Evolutionary conservation across 1,140 invertebrate genomes (phyloP).

Genomic region (Drosophila kohkoa): DNA sequence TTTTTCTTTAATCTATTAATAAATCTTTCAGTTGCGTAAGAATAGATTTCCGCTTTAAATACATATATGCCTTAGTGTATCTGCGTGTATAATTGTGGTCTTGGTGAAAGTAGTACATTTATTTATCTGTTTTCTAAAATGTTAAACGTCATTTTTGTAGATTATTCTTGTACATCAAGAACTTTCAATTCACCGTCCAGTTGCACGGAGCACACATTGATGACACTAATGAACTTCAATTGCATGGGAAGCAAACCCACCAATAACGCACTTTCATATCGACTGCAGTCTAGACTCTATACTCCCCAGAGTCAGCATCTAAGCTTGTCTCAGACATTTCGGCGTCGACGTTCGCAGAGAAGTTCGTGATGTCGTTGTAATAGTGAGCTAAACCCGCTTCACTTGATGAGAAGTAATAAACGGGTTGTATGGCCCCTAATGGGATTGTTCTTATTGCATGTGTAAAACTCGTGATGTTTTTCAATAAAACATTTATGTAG

Average conservation of each 20-base stretch:
- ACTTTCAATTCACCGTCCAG: slow-evolving; percentile 19
- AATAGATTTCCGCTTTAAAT: not conserved
- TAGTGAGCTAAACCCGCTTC: slow-evolving; percentile 22
- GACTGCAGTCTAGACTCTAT: slow-evolving; percentile 1
- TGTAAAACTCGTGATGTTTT: slow-evolving; percentile 14
- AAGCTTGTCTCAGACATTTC: slow-evolving; percentile 39
- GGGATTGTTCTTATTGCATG: slow-evolving; percentile 33
- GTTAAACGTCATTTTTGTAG: slow-evolving; percentile 47
- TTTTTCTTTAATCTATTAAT: no score
- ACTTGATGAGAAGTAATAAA: slow-evolving; percentile 6
- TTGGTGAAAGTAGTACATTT: slow-evolving; percentile 71
- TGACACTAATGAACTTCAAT: slow-evolving; percentile 53
- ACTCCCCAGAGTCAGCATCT: slow-evolving; percentile 14
- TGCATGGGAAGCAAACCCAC: slow-evolving; percentile 49
- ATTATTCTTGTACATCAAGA: slow-evolving; percentile 32
- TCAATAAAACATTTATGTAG: slow-evolving; percentile 12
- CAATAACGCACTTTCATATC: slow-evolving; percentile 54
- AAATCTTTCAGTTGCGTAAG: not conserved
- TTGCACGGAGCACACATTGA: slow-evolving; percentile 14
- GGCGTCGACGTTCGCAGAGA: slow-evolving; percentile 25
- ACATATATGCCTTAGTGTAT: not conserved
- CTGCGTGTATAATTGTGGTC: slow-evolving; percentile 2
- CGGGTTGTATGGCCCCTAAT: slow-evolving; percentile 30
- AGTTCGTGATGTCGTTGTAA: slow-evolving; percentile 25
- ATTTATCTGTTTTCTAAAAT: slow-evolving; percentile 62